Evolutionary conservation across 2,888 invertebrate genomes (phyloP).

Genomic region (Lasioglossum malachurum): DNA sequence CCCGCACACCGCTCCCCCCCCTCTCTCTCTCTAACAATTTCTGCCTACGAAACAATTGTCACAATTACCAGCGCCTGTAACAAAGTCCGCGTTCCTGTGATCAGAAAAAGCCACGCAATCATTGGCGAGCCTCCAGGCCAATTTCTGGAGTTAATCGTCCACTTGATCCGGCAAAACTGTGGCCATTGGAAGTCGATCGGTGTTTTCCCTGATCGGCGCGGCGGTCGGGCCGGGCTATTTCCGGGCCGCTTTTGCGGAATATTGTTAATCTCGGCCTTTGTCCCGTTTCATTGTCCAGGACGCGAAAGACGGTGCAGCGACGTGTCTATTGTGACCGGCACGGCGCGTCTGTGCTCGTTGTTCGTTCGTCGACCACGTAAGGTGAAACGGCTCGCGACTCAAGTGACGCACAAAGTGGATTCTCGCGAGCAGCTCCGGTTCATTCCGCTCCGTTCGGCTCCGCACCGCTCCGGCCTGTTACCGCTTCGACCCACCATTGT

Average conservation of each 20-base stretch:
- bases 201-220: slow-evolving; percentile 15
- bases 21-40: not conserved
- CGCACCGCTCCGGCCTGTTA: slow-evolving; percentile 25
- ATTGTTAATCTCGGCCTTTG: slow-evolving; percentile 68
- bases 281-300: slow-evolving; percentile 62
- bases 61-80: not conserved
- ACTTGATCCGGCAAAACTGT: slow-evolving; percentile 2
- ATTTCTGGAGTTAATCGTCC: not conserved
- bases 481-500: slow-evolving; percentile 57
- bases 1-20: not conserved
- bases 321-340: slow-evolving; percentile 63
- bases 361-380: slow-evolving; percentile 44
- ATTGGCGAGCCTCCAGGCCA: not conserved
- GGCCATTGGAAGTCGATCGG: slow-evolving; percentile 1
- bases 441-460: not conserved
- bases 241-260: slow-evolving; percentile 54
- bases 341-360: slow-evolving; percentile 28
- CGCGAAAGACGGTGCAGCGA: slow-evolving; percentile 57
- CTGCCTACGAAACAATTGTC: not conserved
- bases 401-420: slow-evolving; percentile 40
- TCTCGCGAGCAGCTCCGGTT: not conserved
- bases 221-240: not conserved
- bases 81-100: not conserved
- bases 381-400: slow-evolving; percentile 25
- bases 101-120: not conserved